A percentile compares a stretch with the other conserved stretches of the same genome.
Evolutionary conservation across 2,888 invertebrate genomes (phyloP).

Genomic region (Drosophila borealis): DNA sequence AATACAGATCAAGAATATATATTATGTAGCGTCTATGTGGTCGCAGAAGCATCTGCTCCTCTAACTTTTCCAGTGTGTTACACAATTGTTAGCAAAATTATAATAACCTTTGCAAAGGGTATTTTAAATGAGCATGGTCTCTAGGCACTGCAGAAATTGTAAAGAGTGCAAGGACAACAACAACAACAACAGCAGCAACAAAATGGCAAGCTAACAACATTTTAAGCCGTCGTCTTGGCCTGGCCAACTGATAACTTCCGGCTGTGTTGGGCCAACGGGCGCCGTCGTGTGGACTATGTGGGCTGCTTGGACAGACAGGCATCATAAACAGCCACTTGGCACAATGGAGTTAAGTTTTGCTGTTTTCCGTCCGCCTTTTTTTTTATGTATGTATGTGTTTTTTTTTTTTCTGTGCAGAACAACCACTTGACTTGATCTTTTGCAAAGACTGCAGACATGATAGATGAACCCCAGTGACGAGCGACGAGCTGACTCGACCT

Average conservation of each 20-base stretch:
- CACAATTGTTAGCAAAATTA: background rate
- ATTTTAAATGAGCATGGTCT: constrained; percentile 13
- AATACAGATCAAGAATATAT: no score
- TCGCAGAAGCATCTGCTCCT: no score
- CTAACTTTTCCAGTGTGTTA: background rate
- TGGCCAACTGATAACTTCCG: constrained; percentile 74
- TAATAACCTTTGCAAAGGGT: background rate
- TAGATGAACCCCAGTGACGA: constrained; percentile 62
- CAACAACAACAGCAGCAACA: constrained; percentile 27
- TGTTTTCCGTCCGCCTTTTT: background rate
- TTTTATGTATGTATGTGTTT: background rate
- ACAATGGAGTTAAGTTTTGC: constrained; percentile 46
- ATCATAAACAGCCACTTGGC: constrained; percentile 63
- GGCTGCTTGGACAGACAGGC: constrained; percentile 15
- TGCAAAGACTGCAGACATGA: constrained; percentile 59
- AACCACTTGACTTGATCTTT: constrained; percentile 49
- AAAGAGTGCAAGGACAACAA: constrained; percentile 24
- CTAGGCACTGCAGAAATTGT: constrained; percentile 32
- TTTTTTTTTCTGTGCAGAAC: constrained; percentile 2
- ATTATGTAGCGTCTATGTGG: no score
- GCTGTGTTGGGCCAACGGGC: constrained; percentile 8
- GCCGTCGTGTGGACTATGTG: background rate
- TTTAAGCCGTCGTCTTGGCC: constrained; percentile 54
- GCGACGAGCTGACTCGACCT: constrained; percentile 49
- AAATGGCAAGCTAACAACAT: constrained; percentile 61